Evolutionary conservation across 2,797 vertebrate genomes (phyloP).

Genomic region (Tapera naevia): DNA sequence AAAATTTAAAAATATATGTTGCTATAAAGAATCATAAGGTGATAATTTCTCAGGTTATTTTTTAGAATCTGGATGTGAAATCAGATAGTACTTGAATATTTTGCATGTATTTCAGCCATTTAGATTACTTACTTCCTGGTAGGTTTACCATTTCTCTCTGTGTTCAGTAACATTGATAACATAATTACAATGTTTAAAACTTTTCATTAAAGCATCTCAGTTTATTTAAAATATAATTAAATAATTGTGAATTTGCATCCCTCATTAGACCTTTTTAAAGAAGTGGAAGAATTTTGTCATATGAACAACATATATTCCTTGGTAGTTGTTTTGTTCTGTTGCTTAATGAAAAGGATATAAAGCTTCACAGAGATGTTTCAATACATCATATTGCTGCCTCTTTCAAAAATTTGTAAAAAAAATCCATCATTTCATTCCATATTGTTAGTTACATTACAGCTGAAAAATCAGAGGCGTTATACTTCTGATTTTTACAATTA

Average conservation of each 20-base stretch:
- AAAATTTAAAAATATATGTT: background rate
- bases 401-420: background rate
- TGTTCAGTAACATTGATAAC: background rate
- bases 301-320: background rate
- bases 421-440: background rate
- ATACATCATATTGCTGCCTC: background rate
- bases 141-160: background rate
- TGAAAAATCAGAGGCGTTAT: background rate
- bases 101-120: background rate
- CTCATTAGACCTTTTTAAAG: background rate
- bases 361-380: background rate
- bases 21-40: background rate
- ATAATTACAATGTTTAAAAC: background rate
- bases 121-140: background rate
- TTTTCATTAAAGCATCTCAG: background rate
- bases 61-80: background rate
- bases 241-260: background rate
- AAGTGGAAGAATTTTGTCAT: background rate
- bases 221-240: slow-evolving; percentile 37
- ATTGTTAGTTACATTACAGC: background rate
- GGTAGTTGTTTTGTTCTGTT: background rate
- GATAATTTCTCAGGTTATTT: background rate
- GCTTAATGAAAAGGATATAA: background rate
- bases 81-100: background rate
- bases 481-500: background rate